phyloP scores from a whole-genome alignment of 2,888 invertebrate genomes.

The Drosophila lacicola region DNA sequence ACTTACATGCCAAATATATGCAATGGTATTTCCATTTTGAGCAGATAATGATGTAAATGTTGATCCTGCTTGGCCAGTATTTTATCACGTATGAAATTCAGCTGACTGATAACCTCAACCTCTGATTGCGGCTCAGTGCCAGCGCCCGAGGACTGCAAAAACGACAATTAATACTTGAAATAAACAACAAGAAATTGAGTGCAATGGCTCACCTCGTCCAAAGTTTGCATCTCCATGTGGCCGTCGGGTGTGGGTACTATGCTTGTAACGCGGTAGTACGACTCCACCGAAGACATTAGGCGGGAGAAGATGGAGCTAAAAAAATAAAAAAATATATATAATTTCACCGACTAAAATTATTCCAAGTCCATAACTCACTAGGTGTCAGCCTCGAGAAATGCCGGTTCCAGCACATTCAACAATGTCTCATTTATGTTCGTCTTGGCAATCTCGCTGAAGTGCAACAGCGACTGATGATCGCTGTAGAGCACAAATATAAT shows the following conservation, averaged over 20 bases:
- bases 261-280: constrained; percentile 88
- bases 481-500: constrained; percentile 91
- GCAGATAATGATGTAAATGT: constrained; percentile 88
- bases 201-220: constrained; percentile 43
- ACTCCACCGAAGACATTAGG: constrained; percentile 88
- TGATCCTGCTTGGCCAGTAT: constrained; percentile 88
- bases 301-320: constrained; percentile 88
- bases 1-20: constrained; percentile 94
- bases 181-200: neutral
- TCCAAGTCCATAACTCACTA: constrained; percentile 87
- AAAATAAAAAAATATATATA: neutral
- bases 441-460: constrained; percentile 86
- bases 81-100: constrained; percentile 88
- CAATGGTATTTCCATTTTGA: constrained; percentile 91
- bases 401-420: constrained; percentile 88
- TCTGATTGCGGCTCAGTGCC: constrained; percentile 75
- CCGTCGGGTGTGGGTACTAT: constrained; percentile 81
- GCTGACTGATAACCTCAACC: constrained; percentile 88
- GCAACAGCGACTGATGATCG: constrained; percentile 89
- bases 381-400: constrained; percentile 91
- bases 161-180: constrained; percentile 5
- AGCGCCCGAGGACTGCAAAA: constrained; percentile 38
- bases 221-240: constrained; percentile 26
- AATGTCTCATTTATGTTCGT: constrained; percentile 86
- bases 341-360: neutral